Evolutionary conservation across 2,113 vertebrate genomes (phyloP).

Genomic region (Toxotes jaculatrix): DNA sequence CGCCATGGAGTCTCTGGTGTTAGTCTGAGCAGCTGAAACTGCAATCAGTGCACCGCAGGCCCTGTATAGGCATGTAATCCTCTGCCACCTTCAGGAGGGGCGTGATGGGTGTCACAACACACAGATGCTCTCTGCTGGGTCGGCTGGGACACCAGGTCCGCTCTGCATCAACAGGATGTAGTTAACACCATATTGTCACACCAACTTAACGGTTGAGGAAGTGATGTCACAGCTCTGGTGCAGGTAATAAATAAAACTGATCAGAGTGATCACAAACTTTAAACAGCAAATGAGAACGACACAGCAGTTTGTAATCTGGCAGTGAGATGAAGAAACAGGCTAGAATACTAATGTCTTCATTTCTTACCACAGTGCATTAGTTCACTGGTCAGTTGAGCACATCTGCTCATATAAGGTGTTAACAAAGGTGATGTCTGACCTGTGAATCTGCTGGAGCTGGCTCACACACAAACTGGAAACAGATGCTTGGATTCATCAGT

Average conservation of each 20-base stretch:
- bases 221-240: neutral
- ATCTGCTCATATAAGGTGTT: too few relatives aligned
- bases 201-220: too few relatives aligned
- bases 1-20: neutral
- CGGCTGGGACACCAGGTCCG: neutral
- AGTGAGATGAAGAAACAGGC: neutral
- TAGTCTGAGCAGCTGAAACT: conserved; percentile 6
- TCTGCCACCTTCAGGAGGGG: neutral
- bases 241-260: neutral
- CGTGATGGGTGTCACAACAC: neutral
- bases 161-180: neutral
- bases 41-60: neutral
- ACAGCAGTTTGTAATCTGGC: neutral
- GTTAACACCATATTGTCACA: neutral
- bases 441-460: too few relatives aligned
- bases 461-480: too few relatives aligned
- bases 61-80: neutral
- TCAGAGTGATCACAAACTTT: neutral
- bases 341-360: too few relatives aligned
- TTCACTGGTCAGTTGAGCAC: neutral
- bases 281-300: neutral
- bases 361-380: neutral
- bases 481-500: too few relatives aligned
- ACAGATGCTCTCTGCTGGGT: neutral
- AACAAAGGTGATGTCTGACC: too few relatives aligned